Evolutionary conservation across 2,888 invertebrate genomes (phyloP), one percentile per base, ranked within the genome.

Genomic region (Synanthedon myopaeformis): DNA sequence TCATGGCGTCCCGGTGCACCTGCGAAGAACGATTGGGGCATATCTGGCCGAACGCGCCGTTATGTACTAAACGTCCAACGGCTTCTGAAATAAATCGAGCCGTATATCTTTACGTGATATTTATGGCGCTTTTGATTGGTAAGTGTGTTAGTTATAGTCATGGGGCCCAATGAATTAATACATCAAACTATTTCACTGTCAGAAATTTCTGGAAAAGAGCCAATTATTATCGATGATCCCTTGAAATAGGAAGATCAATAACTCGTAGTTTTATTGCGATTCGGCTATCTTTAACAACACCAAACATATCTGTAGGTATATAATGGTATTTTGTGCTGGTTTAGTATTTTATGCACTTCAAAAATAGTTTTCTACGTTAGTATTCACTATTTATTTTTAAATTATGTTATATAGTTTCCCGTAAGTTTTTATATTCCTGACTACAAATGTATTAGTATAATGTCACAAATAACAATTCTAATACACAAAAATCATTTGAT

Each of bases 241-340:
- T 70, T 64, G 61, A 68, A 74, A 76, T 76, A 75, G 73, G 66
- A 59, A 57, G 61, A 71, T 66, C 63, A 65, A 66, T 65, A 66
- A 63, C 55, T 63, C 63, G 59, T 58, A 61, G 64, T 70, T 72
- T 70, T 70, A 70, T 71, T 69, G 64, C 56, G 54, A 60, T 65
- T 61, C 35, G 61, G 54, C 56, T 63, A 52, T 59, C 62, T 59
- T 57, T 54, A 56, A 55, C 54, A 51, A 50, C 51, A 42, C n/a
- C 6, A 13, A 19, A 19, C 17, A 23, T 23, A 49, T 49, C 11
- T 49, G 17, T 19, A 14, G 13, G 49, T 49, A 49, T 17, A 49
- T 45, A 14, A 45, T 45, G 13, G 13, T 45, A 13, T 45, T 45
- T 45, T 45, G 45, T 45, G 13, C 8, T 45, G 14, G 45, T n/a